Conservation (phyloP, 2,888 invertebrate species). For the Geophilus truncorum region DNA sequence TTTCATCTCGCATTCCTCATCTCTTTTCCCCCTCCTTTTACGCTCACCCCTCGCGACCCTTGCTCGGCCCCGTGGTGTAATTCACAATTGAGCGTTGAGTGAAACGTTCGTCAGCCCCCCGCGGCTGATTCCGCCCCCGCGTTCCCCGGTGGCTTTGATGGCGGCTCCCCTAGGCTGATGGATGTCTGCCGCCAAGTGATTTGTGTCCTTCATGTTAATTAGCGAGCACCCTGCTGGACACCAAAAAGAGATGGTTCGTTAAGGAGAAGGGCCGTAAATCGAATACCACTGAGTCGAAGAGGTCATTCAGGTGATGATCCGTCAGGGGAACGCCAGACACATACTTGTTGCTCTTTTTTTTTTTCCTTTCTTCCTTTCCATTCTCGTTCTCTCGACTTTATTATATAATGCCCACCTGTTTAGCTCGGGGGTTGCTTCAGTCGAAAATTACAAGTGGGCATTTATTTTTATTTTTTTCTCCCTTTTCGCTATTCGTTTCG, state of each 20-base stretch:
- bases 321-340: not conserved
- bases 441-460: no score
- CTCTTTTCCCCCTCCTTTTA: not conserved
- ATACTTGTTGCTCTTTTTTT: constrained; percentile 29
- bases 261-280: constrained; percentile 25
- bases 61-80: constrained; percentile 22
- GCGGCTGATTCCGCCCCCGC: constrained; percentile 27
- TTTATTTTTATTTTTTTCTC: constrained; percentile 42
- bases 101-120: constrained; percentile 27
- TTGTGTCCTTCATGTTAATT: constrained; percentile 27
- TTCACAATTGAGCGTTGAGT: constrained; percentile 27
- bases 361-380: no score
- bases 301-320: constrained; percentile 32
- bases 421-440: constrained; percentile 1
- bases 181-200: constrained; percentile 22
- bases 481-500: not conserved
- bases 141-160: constrained; percentile 27
- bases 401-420: constrained; percentile 25
- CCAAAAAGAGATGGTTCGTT: constrained; percentile 25
- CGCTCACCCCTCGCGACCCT: not conserved
- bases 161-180: constrained; percentile 19
- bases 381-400: not conserved
- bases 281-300: constrained; percentile 25
- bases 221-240: constrained; percentile 25
- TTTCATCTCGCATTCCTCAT: not conserved